phyloP scores from a whole-genome alignment of 2,113 vertebrate species.

The Chlorocebus sabaeus region DNA sequence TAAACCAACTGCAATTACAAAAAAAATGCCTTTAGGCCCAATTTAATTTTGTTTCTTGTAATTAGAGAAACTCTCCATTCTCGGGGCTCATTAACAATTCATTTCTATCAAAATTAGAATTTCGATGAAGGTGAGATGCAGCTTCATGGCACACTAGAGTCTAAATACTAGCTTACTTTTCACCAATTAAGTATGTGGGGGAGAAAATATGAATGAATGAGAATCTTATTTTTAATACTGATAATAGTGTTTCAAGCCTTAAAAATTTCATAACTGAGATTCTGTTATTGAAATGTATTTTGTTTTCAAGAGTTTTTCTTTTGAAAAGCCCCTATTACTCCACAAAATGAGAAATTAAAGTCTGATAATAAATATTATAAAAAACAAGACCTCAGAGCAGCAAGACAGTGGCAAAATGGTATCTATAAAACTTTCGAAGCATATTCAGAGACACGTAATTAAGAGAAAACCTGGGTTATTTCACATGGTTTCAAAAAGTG shows the following conservation, averaged over 20 bases:
- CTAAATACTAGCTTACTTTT: slow-evolving; percentile 1
- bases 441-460: background rate
- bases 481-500: background rate
- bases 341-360: background rate
- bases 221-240: background rate
- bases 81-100: slow-evolving; percentile 48
- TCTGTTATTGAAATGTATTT: background rate
- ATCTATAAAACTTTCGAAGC: background rate
- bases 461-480: background rate
- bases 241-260: background rate
- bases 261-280: background rate
- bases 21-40: slow-evolving; percentile 13
- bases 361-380: background rate
- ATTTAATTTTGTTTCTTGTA: slow-evolving; percentile 44
- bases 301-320: background rate
- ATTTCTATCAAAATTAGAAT: slow-evolving; percentile 57
- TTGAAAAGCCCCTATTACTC: background rate
- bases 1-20: slow-evolving; percentile 25
- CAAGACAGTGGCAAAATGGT: background rate
- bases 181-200: background rate
- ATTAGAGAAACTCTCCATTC: slow-evolving; percentile 49
- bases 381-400: background rate
- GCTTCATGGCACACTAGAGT: background rate
- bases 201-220: background rate
- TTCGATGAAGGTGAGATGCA: background rate